These are phyloP conservation scores for Melopsittacus undulatus DNA, from an alignment of 2,797 vertebrate genomes.

Conservation along the genomic window DNA sequence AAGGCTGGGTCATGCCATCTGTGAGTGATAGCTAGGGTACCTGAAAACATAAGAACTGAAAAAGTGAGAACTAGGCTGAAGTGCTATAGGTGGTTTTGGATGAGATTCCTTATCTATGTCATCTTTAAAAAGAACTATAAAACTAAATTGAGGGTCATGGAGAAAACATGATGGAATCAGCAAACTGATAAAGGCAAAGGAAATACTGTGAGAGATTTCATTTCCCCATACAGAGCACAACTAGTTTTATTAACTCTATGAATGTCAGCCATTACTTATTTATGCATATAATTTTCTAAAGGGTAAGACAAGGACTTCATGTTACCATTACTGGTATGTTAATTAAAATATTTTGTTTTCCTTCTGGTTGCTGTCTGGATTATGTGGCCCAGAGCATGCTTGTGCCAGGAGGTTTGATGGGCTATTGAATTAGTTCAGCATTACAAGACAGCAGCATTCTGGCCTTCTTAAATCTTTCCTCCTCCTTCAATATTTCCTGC, in stretches of 20 bases:
- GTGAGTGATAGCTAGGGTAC: not conserved
- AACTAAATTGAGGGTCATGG: not conserved
- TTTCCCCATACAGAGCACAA: not conserved
- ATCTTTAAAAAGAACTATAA: not conserved
- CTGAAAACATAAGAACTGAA: not conserved
- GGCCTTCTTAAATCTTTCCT: not conserved
- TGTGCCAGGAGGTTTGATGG: not conserved
- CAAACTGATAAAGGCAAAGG: not conserved
- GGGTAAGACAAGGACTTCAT: not conserved
- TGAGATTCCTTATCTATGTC: not conserved
- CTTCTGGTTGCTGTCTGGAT: not conserved
- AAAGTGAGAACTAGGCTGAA: not conserved
- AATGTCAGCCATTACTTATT: constrained; percentile 34
- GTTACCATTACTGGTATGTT: not conserved
- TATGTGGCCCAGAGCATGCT: not conserved
- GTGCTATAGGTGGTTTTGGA: not conserved
- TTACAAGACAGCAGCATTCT: not conserved
- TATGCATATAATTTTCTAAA: not conserved
- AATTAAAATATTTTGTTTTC: not conserved
- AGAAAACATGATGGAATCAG: not conserved
- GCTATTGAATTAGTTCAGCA: constrained; percentile 20
- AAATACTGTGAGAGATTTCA: not conserved
- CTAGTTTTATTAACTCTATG: not conserved
- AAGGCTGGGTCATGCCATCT: not conserved
- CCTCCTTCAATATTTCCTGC: not conserved